A percentile compares a stretch with the other conserved stretches of the same genome.
These are phyloP conservation scores for Ptyas mucosa DNA, from an alignment of 2,113 vertebrate genomes.

Conservation along the genomic window DNA sequence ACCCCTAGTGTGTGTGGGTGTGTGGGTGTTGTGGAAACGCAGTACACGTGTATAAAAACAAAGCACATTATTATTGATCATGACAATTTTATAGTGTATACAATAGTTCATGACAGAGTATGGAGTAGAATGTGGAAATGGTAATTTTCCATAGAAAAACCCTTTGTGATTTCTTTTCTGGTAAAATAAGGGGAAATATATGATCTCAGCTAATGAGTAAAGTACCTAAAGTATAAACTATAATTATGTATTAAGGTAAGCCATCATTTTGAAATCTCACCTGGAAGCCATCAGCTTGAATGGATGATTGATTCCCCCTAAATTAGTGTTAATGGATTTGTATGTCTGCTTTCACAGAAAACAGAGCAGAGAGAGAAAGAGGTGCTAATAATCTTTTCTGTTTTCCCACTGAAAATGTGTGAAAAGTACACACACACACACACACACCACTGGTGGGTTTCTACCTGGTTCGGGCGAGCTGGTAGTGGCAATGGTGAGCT, in stretches of 20 bases:
- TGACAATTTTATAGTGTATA: not conserved
- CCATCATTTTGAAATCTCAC: slow-evolving; percentile 31
- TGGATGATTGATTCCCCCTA: slow-evolving; percentile 27
- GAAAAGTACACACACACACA: too few relatives aligned
- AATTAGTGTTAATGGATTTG: slow-evolving; percentile 39
- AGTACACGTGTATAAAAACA: not conserved
- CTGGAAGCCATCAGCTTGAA: slow-evolving; percentile 44
- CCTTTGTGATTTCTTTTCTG: not conserved
- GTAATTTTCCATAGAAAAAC: not conserved
- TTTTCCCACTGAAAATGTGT: rapidly evolving
- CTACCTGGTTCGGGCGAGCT: too few relatives aligned
- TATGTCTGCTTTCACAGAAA: not conserved
- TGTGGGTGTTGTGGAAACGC: not conserved
- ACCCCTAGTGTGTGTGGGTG: too few relatives aligned
- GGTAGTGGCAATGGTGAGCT: too few relatives aligned
- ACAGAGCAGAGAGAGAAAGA: slow-evolving; percentile 7
- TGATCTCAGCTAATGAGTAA: slow-evolving; percentile 1
- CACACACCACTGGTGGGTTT: too few relatives aligned
- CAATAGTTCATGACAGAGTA: not conserved
- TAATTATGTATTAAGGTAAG: slow-evolving; percentile 42
- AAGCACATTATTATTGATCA: not conserved
- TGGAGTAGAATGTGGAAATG: not conserved
- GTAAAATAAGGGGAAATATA: not conserved
- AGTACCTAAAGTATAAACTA: not conserved
- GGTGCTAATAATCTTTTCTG: not conserved